A percentile compares a stretch with the other conserved stretches of the same genome.
Conservation (phyloP, 1,140 invertebrate species). For the Aphaenogaster ashmeadi region DNA sequence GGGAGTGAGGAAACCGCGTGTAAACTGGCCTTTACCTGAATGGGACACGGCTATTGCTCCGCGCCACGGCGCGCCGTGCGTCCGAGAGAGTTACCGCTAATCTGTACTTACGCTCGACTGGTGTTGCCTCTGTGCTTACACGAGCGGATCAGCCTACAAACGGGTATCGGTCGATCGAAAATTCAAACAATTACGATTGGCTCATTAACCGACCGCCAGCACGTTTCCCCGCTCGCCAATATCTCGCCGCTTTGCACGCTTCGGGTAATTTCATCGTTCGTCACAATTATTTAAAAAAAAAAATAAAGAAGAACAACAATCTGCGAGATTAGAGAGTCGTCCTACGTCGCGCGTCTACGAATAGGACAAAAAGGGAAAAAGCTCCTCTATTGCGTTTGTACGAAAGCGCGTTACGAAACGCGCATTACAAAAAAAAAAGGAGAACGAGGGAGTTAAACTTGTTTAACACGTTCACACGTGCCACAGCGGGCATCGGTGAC, state of each 20-base stretch:
- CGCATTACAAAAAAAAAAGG: slow-evolving; percentile 24
- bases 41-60: slow-evolving; percentile 72
- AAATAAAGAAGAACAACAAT: background rate
- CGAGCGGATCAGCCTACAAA: slow-evolving; percentile 58
- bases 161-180: slow-evolving; percentile 42
- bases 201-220: background rate
- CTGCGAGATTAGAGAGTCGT: background rate
- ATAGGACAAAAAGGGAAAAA: background rate
- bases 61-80: slow-evolving; percentile 47
- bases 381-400: background rate
- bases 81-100: slow-evolving; percentile 78
- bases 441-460: slow-evolving; percentile 28
- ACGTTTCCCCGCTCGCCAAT: background rate
- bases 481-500: slow-evolving; percentile 38
- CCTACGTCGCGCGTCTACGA: background rate
- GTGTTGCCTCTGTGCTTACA: slow-evolving; percentile 69
- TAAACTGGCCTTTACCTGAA: slow-evolving; percentile 76
- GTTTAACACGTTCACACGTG: slow-evolving; percentile 35
- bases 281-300: background rate
- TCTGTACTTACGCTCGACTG: slow-evolving; percentile 75
- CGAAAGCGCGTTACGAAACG: slow-evolving; percentile 11
- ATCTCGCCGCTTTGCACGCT: background rate
- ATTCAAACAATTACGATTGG: slow-evolving; percentile 39
- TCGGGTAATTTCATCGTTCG: background rate
- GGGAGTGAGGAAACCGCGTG: slow-evolving; percentile 61